Evolutionary conservation across 2,113 vertebrate genomes (phyloP).

Genomic region (Oncorhynchus nerka): DNA sequence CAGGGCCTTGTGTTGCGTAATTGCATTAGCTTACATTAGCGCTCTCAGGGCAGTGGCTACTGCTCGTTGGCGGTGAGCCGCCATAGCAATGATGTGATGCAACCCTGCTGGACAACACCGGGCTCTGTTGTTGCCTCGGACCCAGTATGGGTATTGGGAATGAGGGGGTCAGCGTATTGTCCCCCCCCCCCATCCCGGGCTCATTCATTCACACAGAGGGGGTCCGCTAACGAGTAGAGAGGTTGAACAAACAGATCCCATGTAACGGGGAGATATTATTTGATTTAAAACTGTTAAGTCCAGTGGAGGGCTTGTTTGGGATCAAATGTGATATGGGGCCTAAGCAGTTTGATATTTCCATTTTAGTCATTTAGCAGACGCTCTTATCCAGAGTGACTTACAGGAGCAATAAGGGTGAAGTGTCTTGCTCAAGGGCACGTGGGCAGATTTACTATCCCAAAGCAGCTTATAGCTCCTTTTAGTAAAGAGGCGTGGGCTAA

Average conservation of each 20-base stretch:
- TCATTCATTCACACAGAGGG: constrained; percentile 34
- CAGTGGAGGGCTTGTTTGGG: background rate
- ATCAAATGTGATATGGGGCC: too few relatives aligned
- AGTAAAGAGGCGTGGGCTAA: too few relatives aligned
- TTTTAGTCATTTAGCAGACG: too few relatives aligned
- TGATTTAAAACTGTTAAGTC: constrained; percentile 5
- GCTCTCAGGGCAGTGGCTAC: constrained; percentile 54
- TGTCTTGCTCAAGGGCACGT: too few relatives aligned
- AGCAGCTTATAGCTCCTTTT: too few relatives aligned
- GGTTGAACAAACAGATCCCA: constrained; percentile 61
- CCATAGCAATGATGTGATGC: constrained; percentile 38
- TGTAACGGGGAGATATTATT: constrained; percentile 49
- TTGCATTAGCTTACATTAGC: constrained; percentile 70
- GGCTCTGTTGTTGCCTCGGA: constrained; percentile 46
- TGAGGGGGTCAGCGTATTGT: constrained; percentile 55
- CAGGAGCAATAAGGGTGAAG: too few relatives aligned
- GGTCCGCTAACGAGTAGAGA: constrained; percentile 66
- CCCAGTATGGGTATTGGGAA: constrained; percentile 49
- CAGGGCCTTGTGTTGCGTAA: constrained; percentile 61
- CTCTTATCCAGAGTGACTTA: too few relatives aligned
- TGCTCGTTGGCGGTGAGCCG: constrained; percentile 54
- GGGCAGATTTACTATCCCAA: too few relatives aligned
- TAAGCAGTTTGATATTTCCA: too few relatives aligned
- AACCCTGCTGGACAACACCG: constrained; percentile 60
- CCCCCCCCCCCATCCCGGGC: constrained; percentile 27